Evolutionary conservation across 2,797 vertebrate genomes (phyloP).

Genomic region (Lutjanus campechanus): DNA sequence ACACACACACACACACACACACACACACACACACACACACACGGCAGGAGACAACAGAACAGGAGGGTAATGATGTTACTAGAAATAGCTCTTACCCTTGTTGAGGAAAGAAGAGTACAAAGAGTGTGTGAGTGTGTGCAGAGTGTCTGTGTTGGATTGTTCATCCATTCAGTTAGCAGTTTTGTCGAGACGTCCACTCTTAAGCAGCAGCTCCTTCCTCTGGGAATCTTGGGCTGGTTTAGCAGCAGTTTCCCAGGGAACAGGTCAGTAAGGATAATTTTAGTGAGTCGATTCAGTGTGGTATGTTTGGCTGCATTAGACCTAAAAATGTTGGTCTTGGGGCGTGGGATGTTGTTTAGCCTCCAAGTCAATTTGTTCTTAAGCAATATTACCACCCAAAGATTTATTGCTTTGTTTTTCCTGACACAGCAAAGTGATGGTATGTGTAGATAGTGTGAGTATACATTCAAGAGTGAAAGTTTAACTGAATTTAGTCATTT

Average conservation of each 20-base stretch:
- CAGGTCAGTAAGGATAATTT: constrained; percentile 58
- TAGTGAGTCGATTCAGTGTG: constrained; percentile 7
- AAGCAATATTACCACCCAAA: constrained; percentile 2
- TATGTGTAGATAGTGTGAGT: neutral
- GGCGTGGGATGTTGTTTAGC: constrained; percentile 17
- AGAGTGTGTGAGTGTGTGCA: constrained; percentile 11
- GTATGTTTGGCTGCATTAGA: constrained; percentile 18
- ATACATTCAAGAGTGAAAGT: neutral
- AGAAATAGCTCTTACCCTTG: constrained; percentile 79
- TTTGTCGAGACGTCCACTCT: constrained; percentile 18
- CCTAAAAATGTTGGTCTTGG: constrained; percentile 18
- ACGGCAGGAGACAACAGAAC: constrained; percentile 67
- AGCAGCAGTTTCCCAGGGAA: constrained; percentile 46
- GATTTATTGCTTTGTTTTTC: constrained; percentile 29
- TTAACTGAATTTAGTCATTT: neutral
- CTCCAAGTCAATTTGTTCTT: constrained; percentile 19
- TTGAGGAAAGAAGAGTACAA: constrained; percentile 34
- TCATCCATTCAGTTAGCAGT: constrained; percentile 18
- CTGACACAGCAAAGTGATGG: neutral
- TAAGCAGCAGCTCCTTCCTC: constrained; percentile 30
- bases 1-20: constrained; percentile 20
- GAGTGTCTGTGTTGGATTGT: constrained; percentile 26
- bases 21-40: constrained; percentile 43
- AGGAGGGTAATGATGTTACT: constrained; percentile 70
- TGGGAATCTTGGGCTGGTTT: constrained; percentile 37